Conservation (phyloP, 2,888 invertebrate species). For the Erebia ligea region DNA sequence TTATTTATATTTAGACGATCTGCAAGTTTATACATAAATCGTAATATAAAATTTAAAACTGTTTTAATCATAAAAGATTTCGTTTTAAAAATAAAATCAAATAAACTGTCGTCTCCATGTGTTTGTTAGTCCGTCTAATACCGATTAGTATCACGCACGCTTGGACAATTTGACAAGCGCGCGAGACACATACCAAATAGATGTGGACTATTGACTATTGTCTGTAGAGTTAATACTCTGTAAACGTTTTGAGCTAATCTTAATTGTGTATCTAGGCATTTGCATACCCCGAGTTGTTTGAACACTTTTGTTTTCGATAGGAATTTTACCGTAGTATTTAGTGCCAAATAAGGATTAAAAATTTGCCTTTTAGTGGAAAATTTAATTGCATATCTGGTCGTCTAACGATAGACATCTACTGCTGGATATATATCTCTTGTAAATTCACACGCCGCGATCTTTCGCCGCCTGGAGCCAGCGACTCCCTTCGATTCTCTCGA, state of each 20-base stretch:
- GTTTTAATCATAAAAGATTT: no score
- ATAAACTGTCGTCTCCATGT: neutral
- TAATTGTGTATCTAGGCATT: slow-evolving; percentile 32
- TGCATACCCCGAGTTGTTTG: slow-evolving; percentile 21
- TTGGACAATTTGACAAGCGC: slow-evolving; percentile 30
- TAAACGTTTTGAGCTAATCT: slow-evolving; percentile 24
- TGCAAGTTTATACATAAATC: no score
- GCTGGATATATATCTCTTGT: no score
- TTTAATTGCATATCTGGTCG: no score
- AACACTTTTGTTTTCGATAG: slow-evolving; percentile 36
- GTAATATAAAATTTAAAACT: no score
- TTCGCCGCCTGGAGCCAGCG: no score
- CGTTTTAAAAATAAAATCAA: no score
- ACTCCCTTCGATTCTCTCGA: no score
- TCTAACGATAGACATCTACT: no score
- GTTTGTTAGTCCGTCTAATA: slow-evolving; percentile 13
- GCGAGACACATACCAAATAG: slow-evolving; percentile 30
- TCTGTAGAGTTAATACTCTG: slow-evolving; percentile 1
- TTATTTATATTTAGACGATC: no score
- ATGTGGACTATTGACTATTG: neutral
- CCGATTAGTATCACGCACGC: slow-evolving; percentile 29
- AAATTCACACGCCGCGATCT: no score
- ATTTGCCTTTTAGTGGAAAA: neutral
- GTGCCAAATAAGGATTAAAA: no score
- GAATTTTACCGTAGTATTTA: neutral